These are phyloP conservation scores for Drosophila quinaria DNA, from an alignment of 2,888 invertebrate genomes.

Conservation along the genomic window DNA sequence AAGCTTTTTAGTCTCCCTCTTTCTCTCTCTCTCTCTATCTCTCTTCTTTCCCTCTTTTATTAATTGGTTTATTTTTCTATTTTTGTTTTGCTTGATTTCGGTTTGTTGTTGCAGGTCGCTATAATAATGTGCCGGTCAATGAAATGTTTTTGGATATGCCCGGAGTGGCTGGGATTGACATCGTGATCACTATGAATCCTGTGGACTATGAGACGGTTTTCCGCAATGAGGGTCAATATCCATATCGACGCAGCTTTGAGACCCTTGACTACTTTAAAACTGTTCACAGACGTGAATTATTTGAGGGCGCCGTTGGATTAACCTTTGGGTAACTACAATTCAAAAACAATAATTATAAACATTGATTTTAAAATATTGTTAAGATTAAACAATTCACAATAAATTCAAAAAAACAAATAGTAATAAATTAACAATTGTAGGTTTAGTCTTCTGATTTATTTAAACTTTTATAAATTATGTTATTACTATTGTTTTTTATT, in stretches of 20 bases:
- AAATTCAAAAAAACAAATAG: too few relatives aligned
- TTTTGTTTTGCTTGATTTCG: not conserved
- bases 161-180: conserved; percentile 76
- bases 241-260: conserved; percentile 84
- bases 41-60: not conserved
- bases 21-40: not conserved
- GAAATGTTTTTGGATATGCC: conserved; percentile 80
- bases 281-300: conserved; percentile 62
- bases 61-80: not conserved
- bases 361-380: too few relatives aligned
- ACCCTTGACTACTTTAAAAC: conserved; percentile 84
- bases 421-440: too few relatives aligned
- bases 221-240: conserved; percentile 86
- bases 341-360: too few relatives aligned
- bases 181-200: conserved; percentile 86
- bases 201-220: conserved; percentile 86
- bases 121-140: conserved; percentile 42
- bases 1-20: conserved; percentile 18
- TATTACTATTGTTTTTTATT: too few relatives aligned
- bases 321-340: conserved; percentile 59
- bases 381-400: too few relatives aligned
- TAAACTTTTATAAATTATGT: too few relatives aligned
- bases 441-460: too few relatives aligned
- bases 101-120: conserved; percentile 55
- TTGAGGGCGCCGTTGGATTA: conserved; percentile 67